Conservation (phyloP, 2,113 vertebrate species). For the Malaclemys terrapin region DNA sequence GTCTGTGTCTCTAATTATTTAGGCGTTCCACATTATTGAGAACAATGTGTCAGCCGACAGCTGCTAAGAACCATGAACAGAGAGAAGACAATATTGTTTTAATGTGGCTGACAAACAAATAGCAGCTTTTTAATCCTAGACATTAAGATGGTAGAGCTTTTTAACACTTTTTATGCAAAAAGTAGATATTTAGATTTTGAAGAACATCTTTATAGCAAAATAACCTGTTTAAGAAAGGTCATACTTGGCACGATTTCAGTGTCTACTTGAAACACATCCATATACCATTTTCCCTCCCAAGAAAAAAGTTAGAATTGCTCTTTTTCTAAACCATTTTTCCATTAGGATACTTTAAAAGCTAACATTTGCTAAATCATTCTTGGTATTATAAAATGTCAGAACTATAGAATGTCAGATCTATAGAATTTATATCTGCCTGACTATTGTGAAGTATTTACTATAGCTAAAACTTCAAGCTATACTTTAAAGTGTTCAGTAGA, state of each 20-base stretch:
- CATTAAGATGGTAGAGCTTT: background rate
- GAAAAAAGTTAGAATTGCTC: background rate
- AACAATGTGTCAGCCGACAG: background rate
- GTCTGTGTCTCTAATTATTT: rapidly evolving
- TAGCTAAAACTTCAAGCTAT: background rate
- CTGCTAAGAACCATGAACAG: background rate
- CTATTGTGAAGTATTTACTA: background rate
- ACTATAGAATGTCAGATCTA: background rate
- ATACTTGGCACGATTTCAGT: background rate
- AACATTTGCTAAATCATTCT: background rate
- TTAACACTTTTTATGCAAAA: background rate
- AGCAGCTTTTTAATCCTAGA: background rate
- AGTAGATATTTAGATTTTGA: background rate
- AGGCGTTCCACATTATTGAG: background rate
- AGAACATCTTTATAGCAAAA: background rate
- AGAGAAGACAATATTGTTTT: background rate
- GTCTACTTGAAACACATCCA: background rate
- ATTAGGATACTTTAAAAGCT: background rate
- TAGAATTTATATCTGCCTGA: background rate
- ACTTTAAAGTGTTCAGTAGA: rapidly evolving
- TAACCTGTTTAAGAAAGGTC: background rate
- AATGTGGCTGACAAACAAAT: background rate
- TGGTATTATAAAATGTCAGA: background rate
- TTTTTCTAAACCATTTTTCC: background rate
- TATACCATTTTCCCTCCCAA: background rate